Evolutionary conservation across 2,797 vertebrate species (phyloP).

Genomic region (Oreochromis grahami): DNA sequence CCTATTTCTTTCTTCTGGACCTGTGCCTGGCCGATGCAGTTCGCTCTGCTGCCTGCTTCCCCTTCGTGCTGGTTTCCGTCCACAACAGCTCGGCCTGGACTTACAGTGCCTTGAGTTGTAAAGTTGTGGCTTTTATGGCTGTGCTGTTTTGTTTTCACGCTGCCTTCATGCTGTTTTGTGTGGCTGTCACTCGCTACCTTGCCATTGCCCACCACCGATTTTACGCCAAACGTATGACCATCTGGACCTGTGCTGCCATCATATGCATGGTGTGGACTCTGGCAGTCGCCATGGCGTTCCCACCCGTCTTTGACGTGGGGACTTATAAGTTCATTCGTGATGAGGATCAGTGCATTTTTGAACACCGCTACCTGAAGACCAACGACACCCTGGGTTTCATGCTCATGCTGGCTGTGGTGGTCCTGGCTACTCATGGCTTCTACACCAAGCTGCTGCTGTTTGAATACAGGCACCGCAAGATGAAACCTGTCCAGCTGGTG

Average conservation of each 20-base stretch:
- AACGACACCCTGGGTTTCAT: constrained; percentile 92
- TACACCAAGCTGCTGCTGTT: constrained; percentile 89
- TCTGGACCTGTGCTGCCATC: constrained; percentile 89
- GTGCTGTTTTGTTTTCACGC: constrained; percentile 90
- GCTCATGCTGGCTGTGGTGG: constrained; percentile 89
- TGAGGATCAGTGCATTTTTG: constrained; percentile 90
- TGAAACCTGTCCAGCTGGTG: constrained; percentile 89
- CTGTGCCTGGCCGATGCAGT: constrained; percentile 88
- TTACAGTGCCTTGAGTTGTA: constrained; percentile 87
- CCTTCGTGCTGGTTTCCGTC: constrained; percentile 87
- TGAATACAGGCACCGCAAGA: constrained; percentile 89
- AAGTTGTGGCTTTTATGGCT: constrained; percentile 89
- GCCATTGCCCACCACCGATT: constrained; percentile 90
- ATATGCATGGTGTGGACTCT: constrained; percentile 91
- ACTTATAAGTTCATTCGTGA: constrained; percentile 91
- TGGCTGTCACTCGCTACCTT: constrained; percentile 90
- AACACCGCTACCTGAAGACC: constrained; percentile 91
- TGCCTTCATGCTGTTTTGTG: constrained; percentile 90
- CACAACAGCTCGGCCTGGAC: constrained; percentile 88
- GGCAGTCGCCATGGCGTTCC: constrained; percentile 89
- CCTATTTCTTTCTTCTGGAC: constrained; percentile 89
- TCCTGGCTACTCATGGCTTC: constrained; percentile 87
- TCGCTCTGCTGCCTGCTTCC: constrained; percentile 87
- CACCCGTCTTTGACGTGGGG: constrained; percentile 86
- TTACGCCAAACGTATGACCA: constrained; percentile 90